Evolutionary conservation across 2,888 invertebrate species (phyloP).

Genomic region (Xanthia togata): DNA sequence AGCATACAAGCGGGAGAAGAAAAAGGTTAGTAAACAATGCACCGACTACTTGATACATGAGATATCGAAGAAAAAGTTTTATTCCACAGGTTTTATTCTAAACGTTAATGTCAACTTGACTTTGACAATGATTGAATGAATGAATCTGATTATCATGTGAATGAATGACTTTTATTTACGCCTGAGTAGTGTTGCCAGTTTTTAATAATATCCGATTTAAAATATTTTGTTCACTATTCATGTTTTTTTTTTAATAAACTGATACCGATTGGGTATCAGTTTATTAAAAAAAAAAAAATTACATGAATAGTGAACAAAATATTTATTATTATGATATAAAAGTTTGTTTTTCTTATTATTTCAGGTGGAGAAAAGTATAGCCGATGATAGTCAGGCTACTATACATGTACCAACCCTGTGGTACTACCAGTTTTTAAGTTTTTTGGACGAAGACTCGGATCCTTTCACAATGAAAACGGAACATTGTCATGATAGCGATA

Average conservation of each 20-base stretch:
- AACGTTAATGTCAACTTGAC: slow-evolving; percentile 5
- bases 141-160: not conserved
- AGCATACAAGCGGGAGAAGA: slow-evolving; percentile 22
- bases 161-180: not conserved
- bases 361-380: slow-evolving; percentile 17
- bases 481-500: slow-evolving; percentile 18
- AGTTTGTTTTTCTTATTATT: slow-evolving; percentile 6
- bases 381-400: not conserved
- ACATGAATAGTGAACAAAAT: too few species aligned
- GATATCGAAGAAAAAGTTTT: not conserved
- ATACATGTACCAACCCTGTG: slow-evolving; percentile 16
- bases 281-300: too few species aligned
- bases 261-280: too few species aligned
- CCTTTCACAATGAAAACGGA: not conserved
- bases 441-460: slow-evolving; percentile 6
- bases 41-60: too few species aligned
- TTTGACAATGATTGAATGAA: slow-evolving; percentile 5
- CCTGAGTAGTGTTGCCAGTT: slow-evolving; percentile 2
- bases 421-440: slow-evolving; percentile 10
- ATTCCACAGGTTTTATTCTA: too few species aligned
- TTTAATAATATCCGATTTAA: not conserved
- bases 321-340: too few species aligned
- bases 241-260: too few species aligned
- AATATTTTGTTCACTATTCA: not conserved
- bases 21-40: slow-evolving; percentile 28